These are phyloP conservation scores for Syngnathus typhle DNA, from an alignment of 2,113 vertebrate genomes.

Conservation along the genomic window DNA sequence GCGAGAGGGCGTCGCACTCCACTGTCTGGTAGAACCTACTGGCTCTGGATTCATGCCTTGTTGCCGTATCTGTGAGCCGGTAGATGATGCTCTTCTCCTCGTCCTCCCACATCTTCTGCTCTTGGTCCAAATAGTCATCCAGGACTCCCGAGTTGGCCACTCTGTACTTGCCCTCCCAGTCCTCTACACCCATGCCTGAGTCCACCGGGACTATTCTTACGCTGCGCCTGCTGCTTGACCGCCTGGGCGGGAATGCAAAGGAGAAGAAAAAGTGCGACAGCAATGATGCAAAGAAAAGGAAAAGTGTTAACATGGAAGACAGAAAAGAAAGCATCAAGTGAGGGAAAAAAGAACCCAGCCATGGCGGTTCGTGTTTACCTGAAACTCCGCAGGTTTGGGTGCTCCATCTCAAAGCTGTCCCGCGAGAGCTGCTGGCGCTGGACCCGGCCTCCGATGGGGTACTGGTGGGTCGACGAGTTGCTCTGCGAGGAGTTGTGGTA, in stretches of 20 bases:
- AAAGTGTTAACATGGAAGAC: conserved; percentile 6
- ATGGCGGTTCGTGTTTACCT: conserved; percentile 69
- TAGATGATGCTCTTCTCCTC: conserved; percentile 69
- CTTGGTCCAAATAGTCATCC: conserved; percentile 80
- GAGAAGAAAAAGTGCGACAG: conserved; percentile 44
- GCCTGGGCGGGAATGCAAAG: conserved; percentile 50
- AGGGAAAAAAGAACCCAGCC: not conserved
- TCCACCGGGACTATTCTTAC: conserved; percentile 82
- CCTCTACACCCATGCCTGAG: conserved; percentile 78
- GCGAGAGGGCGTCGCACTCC: conserved; percentile 59
- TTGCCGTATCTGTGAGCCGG: conserved; percentile 48
- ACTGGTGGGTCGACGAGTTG: conserved; percentile 88
- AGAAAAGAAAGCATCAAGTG: conserved; percentile 11
- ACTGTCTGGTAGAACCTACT: conserved; percentile 64
- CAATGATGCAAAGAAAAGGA: conserved; percentile 50
- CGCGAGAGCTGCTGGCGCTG: conserved; percentile 71
- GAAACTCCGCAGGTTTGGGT: conserved; percentile 67
- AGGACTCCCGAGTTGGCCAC: conserved; percentile 71
- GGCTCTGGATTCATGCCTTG: conserved; percentile 54
- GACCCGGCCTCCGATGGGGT: conserved; percentile 69
- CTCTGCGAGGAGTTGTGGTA: conserved; percentile 83
- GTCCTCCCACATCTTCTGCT: conserved; percentile 76
- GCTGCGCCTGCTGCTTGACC: conserved; percentile 68
- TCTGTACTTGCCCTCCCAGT: conserved; percentile 78
- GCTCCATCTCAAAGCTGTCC: conserved; percentile 80